Evolutionary conservation across 2,888 invertebrate species (phyloP), one percentile per base, ranked within the genome.

Genomic region (Agrotis segetum): DNA sequence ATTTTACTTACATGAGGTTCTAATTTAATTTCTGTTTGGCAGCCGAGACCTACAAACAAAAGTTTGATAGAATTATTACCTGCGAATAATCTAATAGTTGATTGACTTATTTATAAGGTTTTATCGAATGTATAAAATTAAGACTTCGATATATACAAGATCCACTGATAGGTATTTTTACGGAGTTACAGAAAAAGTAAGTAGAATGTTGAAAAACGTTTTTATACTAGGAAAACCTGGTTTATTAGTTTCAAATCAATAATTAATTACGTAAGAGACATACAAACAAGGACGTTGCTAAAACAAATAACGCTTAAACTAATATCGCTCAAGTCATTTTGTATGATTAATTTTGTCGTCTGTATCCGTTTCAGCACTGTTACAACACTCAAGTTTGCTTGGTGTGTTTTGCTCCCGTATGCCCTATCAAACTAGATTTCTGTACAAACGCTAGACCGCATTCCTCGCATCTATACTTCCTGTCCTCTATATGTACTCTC

Each of bases 41-140:
- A 77, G 86, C 79, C 74, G 79, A 83, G 69, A 90, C 90, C 89
- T 90, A 90, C 81, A 87, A 89, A 89, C 74, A 89, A 88, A 88
- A 89, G 65, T 75, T 58, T 70, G 65, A 67, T 67, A 68, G 13
- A n/a, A 79, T 85, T 71, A 69, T 69, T 34, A 71, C 46, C 46
- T 34, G 46, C 14, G 6, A 46, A 55, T 58, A n/a, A 56, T 56
- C 68, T 53, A 34, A 21, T 21, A 21, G 34, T 17, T 71, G 56
- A 21, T 34, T 34, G 46, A 16, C n/a, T 69, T 29, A 70, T 71
- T 53, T 70, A 44, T 19, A 53, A 46, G 14, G 46, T 34, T 24
- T 50, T 16, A 21, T 34, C 40, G 44, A 16, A n/a, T 5, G 9
- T 5, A 24, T 24, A 24, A 50, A 16, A 17, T 34, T 34, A 34